Conservation (phyloP, 1,140 invertebrate species). For the Popillia japonica region DNA sequence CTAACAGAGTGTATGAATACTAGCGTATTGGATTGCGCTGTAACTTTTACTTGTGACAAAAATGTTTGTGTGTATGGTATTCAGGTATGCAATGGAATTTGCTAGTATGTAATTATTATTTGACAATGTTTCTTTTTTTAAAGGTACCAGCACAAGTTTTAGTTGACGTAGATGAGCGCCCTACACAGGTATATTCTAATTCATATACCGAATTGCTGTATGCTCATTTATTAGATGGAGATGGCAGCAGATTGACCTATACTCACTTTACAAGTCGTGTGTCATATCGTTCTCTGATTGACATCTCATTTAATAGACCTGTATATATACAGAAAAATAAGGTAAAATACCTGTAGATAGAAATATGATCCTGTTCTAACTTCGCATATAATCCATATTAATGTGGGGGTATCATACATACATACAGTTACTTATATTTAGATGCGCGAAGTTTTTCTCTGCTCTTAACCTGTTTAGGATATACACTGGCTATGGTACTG, state of each 20-base stretch:
- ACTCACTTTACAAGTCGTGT: conserved; percentile 81
- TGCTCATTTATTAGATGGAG: conserved; percentile 78
- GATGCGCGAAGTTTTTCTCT: too few species aligned
- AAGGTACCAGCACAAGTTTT: conserved; percentile 70
- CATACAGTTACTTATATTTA: too few species aligned
- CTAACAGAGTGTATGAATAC: conserved; percentile 74
- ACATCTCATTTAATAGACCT: conserved; percentile 81
- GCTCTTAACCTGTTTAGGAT: too few species aligned
- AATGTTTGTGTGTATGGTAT: conserved; percentile 78
- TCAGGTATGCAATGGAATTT: conserved; percentile 62
- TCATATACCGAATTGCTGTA: conserved; percentile 80
- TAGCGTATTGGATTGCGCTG: conserved; percentile 75
- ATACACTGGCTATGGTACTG: too few species aligned
- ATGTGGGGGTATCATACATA: too few species aligned
- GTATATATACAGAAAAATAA: conserved; percentile 78
- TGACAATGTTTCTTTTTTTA: conserved; percentile 40
- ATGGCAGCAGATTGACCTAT: conserved; percentile 78
- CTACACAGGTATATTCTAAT: conserved; percentile 47
- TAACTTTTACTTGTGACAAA: conserved; percentile 80
- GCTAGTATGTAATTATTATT: conserved; percentile 3
- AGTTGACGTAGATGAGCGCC: conserved; percentile 61
- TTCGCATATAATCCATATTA: too few species aligned
- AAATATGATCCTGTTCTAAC: background rate
- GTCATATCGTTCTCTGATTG: conserved; percentile 71
- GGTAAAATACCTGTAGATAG: conserved; percentile 56